Evolutionary conservation across 64 coral and sea anemone species (phyloP).

Genomic region (Pachyseris speciosa): DNA sequence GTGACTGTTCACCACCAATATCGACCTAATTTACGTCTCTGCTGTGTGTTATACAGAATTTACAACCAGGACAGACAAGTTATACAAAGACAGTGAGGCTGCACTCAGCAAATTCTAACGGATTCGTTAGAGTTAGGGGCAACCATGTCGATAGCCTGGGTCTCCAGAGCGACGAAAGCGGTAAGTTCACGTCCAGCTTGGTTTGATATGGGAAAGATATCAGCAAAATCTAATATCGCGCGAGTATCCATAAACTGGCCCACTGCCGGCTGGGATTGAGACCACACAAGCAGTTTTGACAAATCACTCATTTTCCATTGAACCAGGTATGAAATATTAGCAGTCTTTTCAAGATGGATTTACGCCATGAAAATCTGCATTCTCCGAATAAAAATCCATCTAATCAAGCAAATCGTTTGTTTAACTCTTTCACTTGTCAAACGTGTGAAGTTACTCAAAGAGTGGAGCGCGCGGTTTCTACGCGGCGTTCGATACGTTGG

Average conservation of each 20-base stretch:
- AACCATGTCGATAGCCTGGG: background rate
- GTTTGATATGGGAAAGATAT: background rate
- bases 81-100: background rate
- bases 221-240: slow-evolving; percentile 3
- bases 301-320: background rate
- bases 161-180: background rate
- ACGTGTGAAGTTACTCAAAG: too few species aligned
- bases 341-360: background rate
- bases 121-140: background rate
- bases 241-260: background rate
- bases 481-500: background rate
- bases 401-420: too few species aligned
- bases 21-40: background rate
- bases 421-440: too few species aligned
- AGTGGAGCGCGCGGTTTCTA: too few species aligned
- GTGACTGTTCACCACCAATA: background rate
- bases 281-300: slow-evolving; percentile 5
- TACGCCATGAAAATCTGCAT: background rate
- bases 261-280: background rate
- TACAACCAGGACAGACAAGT: background rate
- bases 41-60: background rate
- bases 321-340: background rate
- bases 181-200: background rate
- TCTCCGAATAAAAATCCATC: too few species aligned
- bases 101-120: background rate